These are phyloP conservation scores for Zapornia atra DNA, from an alignment of 2,113 vertebrate genomes.

Conservation along the genomic window DNA sequence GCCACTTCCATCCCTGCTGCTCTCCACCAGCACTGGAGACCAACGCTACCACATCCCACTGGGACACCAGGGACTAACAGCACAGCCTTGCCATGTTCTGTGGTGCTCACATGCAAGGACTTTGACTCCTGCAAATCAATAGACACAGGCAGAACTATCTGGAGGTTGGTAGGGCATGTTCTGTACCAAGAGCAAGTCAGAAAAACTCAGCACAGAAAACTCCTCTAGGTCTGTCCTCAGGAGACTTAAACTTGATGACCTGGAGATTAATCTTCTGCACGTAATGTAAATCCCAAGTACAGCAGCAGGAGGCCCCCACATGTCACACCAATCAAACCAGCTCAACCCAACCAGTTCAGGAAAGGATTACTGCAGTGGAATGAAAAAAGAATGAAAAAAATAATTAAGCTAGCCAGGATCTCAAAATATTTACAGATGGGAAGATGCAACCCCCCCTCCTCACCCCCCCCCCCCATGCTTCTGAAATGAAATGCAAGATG, in stretches of 20 bases:
- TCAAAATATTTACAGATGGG: background rate
- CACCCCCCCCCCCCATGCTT: background rate
- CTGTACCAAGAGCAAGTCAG: background rate
- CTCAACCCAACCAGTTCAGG: background rate
- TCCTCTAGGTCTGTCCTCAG: slow-evolving; percentile 21
- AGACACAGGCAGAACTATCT: background rate
- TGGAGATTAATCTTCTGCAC: slow-evolving; percentile 18
- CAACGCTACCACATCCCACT: accelerated
- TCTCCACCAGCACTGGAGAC: background rate
- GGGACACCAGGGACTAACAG: background rate
- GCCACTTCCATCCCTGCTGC: background rate
- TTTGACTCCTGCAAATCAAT: background rate
- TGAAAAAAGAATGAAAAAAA: background rate
- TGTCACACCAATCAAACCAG: background rate
- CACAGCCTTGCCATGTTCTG: background rate
- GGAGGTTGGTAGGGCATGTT: background rate
- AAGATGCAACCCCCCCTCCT: background rate
- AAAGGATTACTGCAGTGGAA: slow-evolving; percentile 10
- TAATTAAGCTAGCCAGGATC: background rate
- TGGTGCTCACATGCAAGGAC: no score
- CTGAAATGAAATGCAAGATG: background rate
- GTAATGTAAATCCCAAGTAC: background rate
- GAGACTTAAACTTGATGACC: slow-evolving; percentile 1
- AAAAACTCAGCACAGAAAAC: background rate
- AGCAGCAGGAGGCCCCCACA: background rate